Conservation (phyloP, 2,888 invertebrate genomes). For the Ennomos fuscantarius region DNA sequence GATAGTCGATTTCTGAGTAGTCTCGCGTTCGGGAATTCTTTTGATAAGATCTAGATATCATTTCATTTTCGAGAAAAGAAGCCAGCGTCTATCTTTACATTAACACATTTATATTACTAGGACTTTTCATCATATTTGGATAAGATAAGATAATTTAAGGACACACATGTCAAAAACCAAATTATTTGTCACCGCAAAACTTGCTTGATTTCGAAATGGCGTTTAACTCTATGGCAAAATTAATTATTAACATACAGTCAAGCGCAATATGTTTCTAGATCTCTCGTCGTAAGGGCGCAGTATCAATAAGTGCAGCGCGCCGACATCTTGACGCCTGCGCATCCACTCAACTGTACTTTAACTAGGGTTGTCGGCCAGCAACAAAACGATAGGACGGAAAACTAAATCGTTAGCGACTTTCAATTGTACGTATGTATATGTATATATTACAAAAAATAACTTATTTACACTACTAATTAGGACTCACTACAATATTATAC, state of each 20-base stretch:
- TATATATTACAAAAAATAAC: neutral
- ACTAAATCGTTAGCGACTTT: no score
- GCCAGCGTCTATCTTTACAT: slow-evolving; percentile 9
- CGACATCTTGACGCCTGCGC: slow-evolving; percentile 42
- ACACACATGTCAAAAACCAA: slow-evolving; percentile 6
- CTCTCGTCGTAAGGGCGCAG: slow-evolving; percentile 28
- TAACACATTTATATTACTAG: slow-evolving; percentile 2
- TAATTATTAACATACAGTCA: slow-evolving; percentile 11
- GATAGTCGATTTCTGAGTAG: slow-evolving; percentile 27
- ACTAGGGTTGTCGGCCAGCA: slow-evolving; percentile 27
- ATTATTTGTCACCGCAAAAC: slow-evolving; percentile 9
- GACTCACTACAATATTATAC: no score
- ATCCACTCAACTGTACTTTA: slow-evolving; percentile 32
- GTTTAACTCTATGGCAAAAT: slow-evolving; percentile 13
- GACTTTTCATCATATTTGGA: no score
- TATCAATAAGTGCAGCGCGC: slow-evolving; percentile 36
- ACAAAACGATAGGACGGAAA: no score
- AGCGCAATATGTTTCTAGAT: slow-evolving; percentile 18
- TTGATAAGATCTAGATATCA: slow-evolving; percentile 31
- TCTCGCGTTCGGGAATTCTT: slow-evolving; percentile 29
- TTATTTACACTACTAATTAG: slow-evolving; percentile 2
- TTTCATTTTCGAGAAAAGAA: slow-evolving; percentile 12
- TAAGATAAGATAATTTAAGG: no score
- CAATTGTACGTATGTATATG: neutral
- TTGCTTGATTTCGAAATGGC: slow-evolving; percentile 15